Conservation (phyloP, 2,113 vertebrate genomes). For the Hemichromis elongatus region DNA sequence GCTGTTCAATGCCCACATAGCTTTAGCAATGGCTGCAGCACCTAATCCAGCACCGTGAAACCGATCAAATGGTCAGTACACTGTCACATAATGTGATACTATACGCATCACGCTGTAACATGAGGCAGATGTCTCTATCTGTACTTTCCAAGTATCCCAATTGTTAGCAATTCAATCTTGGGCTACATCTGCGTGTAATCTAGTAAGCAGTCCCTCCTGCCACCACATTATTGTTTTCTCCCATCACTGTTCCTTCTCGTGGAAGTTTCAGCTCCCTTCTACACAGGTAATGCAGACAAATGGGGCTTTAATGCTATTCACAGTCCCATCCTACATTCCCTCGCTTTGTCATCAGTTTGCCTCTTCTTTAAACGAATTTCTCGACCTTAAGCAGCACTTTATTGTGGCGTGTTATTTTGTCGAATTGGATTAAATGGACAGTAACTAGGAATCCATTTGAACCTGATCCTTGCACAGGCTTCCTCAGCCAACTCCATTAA, state of each 20-base stretch:
- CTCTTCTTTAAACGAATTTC: slow-evolving; percentile 69
- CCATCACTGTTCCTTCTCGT: slow-evolving; percentile 47
- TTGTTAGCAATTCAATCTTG: slow-evolving; percentile 62
- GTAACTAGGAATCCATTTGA: slow-evolving; percentile 74
- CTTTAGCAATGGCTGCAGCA: not conserved
- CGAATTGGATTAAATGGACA: slow-evolving; percentile 71
- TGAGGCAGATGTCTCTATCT: slow-evolving; percentile 59
- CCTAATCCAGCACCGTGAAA: not conserved
- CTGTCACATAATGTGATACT: slow-evolving; percentile 52
- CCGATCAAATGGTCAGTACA: slow-evolving; percentile 46
- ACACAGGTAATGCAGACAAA: slow-evolving; percentile 72
- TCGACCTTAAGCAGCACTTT: slow-evolving; percentile 77
- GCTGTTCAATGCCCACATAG: not conserved
- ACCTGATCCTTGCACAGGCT: slow-evolving; percentile 67
- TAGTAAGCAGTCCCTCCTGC: slow-evolving; percentile 65
- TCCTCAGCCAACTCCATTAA: slow-evolving; percentile 72
- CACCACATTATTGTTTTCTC: slow-evolving; percentile 67
- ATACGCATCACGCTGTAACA: slow-evolving; percentile 52
- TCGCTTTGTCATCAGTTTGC: slow-evolving; percentile 69
- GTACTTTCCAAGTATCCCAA: slow-evolving; percentile 56
- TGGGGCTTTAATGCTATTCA: slow-evolving; percentile 71
- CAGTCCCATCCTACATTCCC: slow-evolving; percentile 68
- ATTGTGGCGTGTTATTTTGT: slow-evolving; percentile 79
- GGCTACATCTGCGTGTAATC: slow-evolving; percentile 61
- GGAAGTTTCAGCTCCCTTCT: slow-evolving; percentile 55